Base-by-base conservation (phyloP, 2,888 invertebrate genomes). In the Nomada ferruginata region DNA sequence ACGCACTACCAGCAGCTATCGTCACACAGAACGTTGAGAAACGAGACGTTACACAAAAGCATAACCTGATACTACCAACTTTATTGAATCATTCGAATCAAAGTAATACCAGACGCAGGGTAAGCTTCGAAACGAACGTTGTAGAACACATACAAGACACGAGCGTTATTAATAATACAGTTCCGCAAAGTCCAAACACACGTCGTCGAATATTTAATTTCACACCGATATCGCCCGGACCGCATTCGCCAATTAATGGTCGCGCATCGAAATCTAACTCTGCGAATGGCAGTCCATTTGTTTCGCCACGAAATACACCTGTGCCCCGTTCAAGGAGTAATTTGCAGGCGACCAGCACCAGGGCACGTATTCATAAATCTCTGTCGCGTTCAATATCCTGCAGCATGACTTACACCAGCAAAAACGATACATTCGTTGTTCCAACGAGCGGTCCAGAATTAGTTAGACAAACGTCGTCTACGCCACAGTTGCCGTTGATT, bases 201-300 rank as follows among this genome's bases (percentile, higher is more conserved):
- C 95, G 96, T 82, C 95, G 97, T 64, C 96, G 97, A 92, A 96
- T 97, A 91, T 98, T 97, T 92, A 97, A 96, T 93, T 98, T 98
- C 91, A 97, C 97, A 47, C 98, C 98, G 0, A 98, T 98, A 91
- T 97, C 97, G 52, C 97, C 97, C 11, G 96, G 96, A n/a, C 96
- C 96, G 60, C 96, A 95, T 89, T 96, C 96, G 1, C 96, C 96
- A 1, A 92, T 93, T 91, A 95, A 95, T 85, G 94, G 94, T 15
- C 93, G 94, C 26, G 94, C 94, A 36, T 95, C 95, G 1, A 95
- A 95, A 87, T 94, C 95, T 42, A 96, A 96, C 84, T 96, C 96
- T 87, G 96, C 96, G 0, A 96, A 96, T 70, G 96, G 96, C 36
- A 97, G 96, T 92, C 97, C 97, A 0, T 98, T 98, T 93, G 97